Evolutionary conservation across 2,113 vertebrate species (phyloP).

Genomic region (Paratilapia polleni): DNA sequence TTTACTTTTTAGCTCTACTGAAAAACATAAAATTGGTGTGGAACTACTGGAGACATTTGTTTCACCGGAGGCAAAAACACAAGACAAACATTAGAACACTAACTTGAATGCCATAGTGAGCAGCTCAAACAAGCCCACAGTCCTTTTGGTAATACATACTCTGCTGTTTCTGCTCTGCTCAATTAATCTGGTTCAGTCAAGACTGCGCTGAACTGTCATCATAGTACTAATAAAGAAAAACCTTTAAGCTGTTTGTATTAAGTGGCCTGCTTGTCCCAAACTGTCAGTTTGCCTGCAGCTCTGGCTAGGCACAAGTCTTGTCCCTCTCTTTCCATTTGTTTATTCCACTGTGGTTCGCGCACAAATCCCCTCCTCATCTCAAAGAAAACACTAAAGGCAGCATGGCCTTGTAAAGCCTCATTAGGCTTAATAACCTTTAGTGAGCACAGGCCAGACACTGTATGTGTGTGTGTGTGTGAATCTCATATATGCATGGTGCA

Average conservation of each 20-base stretch:
- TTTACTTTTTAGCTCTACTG: conserved; percentile 10
- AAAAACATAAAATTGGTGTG: conserved; percentile 13
- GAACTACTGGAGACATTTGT: conserved; percentile 54
- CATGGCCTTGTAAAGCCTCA: conserved; percentile 65
- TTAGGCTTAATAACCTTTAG: conserved; percentile 75
- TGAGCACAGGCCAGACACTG: conserved; percentile 44
- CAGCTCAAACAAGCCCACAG: conserved; percentile 39
- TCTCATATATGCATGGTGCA: not conserved
- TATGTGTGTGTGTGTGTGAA: not conserved
- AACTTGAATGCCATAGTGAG: conserved; percentile 39
- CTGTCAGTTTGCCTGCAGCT: conserved; percentile 62
- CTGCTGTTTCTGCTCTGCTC: conserved; percentile 46
- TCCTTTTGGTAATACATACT: conserved; percentile 54
- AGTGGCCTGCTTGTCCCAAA: conserved; percentile 65
- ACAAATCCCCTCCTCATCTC: conserved; percentile 71
- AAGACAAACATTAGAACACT: conserved; percentile 52
- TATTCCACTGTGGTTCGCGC: conserved; percentile 58
- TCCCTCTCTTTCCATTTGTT: conserved; percentile 46
- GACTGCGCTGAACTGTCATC: conserved; percentile 67
- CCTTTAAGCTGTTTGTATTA: conserved; percentile 76
- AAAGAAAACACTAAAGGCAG: conserved; percentile 71
- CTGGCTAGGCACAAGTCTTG: conserved; percentile 44
- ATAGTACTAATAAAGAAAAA: conserved; percentile 71
- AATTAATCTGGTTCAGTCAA: conserved; percentile 72
- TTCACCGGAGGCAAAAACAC: conserved; percentile 56